Evolutionary conservation across 1,140 invertebrate species (phyloP), one percentile per base, ranked within the genome.

Genomic region (Bilobella aurantiaca): DNA sequence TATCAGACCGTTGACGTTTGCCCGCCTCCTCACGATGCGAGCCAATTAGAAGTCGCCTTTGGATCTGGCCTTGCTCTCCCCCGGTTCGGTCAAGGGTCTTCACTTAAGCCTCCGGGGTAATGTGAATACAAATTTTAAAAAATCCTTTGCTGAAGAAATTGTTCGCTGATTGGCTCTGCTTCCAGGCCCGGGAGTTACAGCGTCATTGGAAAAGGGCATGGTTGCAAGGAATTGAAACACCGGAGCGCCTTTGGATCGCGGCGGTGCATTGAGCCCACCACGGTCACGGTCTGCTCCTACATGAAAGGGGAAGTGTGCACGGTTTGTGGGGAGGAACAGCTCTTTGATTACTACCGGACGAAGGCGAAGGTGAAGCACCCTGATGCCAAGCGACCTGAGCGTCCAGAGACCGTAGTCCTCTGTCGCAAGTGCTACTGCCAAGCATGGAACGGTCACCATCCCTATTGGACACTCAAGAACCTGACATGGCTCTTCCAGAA

Each of bases 401-500:
- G 27, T n/a, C 14, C 37, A 3, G 34, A 49, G 21, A 34, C 25
- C 1, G 27, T 37, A 12, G 65, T 42, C 25, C 31, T 67, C 23
- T 67, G 65, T 63, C 60, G 65, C 18, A 42, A 57, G 23, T 67
- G 65, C 37, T 67, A 67, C 32, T 67, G 65, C 31, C 32, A 37
- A 46, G 56, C 60, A 3, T 63, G 49, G 65, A 67, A 63, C 16
- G 65, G 65, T 21, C 34, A 28, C 21, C 25, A 67, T 31, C 60
- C 28, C 3, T 29, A 42, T 18, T 67, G 65, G 65, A 37, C 8
- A 3, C 16, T 57, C n/a, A 29, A 30, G 18, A 37, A 32, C 5
- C 29, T 61, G 25, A 2, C 31, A 27, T 5, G 30, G 25, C 25
- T 28, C 27, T 64, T 67, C 37, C 30, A 63, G 32, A 67, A 67